These are phyloP conservation scores for Norana najaformis DNA, from an alignment of 2,888 invertebrate genomes.

Conservation along the genomic window DNA sequence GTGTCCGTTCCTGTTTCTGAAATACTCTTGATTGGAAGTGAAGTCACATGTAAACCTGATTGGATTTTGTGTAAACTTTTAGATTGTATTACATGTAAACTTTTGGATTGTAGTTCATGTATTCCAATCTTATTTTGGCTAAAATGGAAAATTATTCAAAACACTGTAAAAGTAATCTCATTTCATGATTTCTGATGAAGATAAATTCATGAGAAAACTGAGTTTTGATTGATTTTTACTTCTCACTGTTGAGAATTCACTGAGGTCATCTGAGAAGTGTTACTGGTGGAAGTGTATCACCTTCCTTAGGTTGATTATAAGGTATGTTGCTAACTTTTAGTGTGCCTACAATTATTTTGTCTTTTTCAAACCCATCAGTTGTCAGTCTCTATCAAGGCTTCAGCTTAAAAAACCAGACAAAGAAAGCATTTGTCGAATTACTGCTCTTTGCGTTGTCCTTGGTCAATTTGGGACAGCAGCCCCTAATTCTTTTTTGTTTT, in stretches of 20 bases:
- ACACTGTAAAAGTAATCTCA: background rate
- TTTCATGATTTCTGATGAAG: background rate
- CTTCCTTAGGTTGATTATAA: background rate
- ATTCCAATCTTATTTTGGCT: background rate
- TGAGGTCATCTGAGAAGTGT: background rate
- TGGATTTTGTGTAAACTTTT: background rate
- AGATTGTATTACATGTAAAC: background rate
- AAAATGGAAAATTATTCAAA: background rate
- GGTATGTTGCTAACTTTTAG: background rate
- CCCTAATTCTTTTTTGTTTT: background rate
- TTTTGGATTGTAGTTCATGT: background rate
- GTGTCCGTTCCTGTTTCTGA: background rate
- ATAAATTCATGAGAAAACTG: background rate
- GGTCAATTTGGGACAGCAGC: background rate
- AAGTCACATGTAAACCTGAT: background rate
- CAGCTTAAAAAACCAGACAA: background rate
- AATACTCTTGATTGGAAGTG: constrained; percentile 13
- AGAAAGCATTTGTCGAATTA: background rate
- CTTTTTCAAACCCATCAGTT: background rate
- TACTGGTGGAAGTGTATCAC: background rate
- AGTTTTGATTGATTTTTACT: background rate
- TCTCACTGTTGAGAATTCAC: background rate
- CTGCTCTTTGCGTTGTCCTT: background rate
- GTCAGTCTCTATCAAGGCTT: background rate
- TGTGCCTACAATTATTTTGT: background rate